A percentile compares a stretch with the other conserved stretches of the same genome.
Evolutionary conservation across 2,888 invertebrate genomes (phyloP).

Genomic region (Meliscaeva auricollis): DNA sequence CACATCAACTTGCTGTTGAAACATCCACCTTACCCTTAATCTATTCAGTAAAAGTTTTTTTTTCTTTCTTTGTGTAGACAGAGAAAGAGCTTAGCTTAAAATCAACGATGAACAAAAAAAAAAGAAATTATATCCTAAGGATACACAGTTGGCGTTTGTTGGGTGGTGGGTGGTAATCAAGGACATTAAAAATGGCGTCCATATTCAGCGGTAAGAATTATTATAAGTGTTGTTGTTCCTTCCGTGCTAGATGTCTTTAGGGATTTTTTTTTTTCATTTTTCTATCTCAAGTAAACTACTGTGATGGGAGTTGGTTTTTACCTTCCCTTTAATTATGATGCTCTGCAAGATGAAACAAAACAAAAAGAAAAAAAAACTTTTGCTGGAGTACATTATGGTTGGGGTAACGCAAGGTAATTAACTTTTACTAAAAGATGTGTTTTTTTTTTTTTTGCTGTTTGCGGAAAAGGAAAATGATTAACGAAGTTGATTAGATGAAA

Average conservation of each 20-base stretch:
- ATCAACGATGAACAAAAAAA: slow-evolving; percentile 7
- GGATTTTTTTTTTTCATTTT: slow-evolving; percentile 8
- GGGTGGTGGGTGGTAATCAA: slow-evolving; percentile 62
- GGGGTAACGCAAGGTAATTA: slow-evolving; percentile 1
- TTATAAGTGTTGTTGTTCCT: slow-evolving; percentile 55
- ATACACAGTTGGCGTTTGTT: neutral
- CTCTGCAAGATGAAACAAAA: neutral
- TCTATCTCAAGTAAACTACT: slow-evolving; percentile 20
- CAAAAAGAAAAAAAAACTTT: slow-evolving; percentile 9
- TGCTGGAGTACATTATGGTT: slow-evolving; percentile 12
- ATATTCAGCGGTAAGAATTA: slow-evolving; percentile 69
- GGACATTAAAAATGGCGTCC: slow-evolving; percentile 74
- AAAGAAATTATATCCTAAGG: neutral
- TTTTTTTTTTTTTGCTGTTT: neutral
- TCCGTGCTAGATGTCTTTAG: slow-evolving; percentile 19
- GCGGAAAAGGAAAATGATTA: slow-evolving; percentile 1
- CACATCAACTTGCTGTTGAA: slow-evolving; percentile 71
- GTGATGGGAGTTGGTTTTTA: slow-evolving; percentile 60
- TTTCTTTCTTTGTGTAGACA: neutral
- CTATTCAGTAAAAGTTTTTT: slow-evolving; percentile 24
- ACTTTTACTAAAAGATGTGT: neutral
- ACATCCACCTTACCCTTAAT: slow-evolving; percentile 61
- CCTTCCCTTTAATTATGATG: slow-evolving; percentile 60
- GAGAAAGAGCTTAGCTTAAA: slow-evolving; percentile 30
- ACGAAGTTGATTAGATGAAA: slow-evolving; percentile 11